Conservation (phyloP, 2,797 vertebrate species). For the Echeneis naucrates region DNA sequence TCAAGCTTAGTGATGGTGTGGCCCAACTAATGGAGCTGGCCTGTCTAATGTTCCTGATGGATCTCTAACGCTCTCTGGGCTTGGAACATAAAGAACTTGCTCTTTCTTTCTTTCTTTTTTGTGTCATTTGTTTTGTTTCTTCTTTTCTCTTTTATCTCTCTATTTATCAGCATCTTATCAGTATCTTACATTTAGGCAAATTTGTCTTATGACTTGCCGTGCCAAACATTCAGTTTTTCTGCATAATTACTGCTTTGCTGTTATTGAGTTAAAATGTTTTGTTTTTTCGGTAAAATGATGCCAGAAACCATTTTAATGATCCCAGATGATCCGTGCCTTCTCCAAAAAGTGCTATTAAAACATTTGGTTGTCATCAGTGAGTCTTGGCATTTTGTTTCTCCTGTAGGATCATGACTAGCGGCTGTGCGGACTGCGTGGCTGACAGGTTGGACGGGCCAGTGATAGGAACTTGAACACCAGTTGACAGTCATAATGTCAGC, state of each 20-base stretch:
- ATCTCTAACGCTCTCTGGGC: slow-evolving; percentile 36
- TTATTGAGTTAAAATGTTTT: background rate
- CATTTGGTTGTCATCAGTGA: slow-evolving; percentile 27
- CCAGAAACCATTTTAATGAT: background rate
- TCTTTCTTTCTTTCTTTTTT: background rate
- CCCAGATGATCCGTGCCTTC: background rate
- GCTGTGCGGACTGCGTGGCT: slow-evolving; percentile 20
- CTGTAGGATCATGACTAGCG: slow-evolving; percentile 19
- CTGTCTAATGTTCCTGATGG: slow-evolving; percentile 46
- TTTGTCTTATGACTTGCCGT: slow-evolving; percentile 3
- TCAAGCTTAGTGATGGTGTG: slow-evolving; percentile 56
- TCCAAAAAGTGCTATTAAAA: slow-evolving; percentile 33
- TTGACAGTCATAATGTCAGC: slow-evolving; percentile 70
- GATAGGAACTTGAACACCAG: slow-evolving; percentile 57
- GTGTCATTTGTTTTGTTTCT: slow-evolving; percentile 13
- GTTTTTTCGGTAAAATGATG: background rate
- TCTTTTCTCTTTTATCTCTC: slow-evolving; percentile 4
- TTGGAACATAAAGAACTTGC: slow-evolving; percentile 37
- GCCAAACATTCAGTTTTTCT: background rate
- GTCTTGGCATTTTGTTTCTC: slow-evolving; percentile 24
- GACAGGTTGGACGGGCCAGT: slow-evolving; percentile 46
- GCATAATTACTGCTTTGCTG: slow-evolving; percentile 3
- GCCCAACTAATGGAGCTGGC: slow-evolving; percentile 48
- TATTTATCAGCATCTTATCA: too few species aligned
- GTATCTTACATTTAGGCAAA: slow-evolving; percentile 21